phyloP scores from a whole-genome alignment of 2,797 vertebrate species.

The Sebastes variabilis region DNA sequence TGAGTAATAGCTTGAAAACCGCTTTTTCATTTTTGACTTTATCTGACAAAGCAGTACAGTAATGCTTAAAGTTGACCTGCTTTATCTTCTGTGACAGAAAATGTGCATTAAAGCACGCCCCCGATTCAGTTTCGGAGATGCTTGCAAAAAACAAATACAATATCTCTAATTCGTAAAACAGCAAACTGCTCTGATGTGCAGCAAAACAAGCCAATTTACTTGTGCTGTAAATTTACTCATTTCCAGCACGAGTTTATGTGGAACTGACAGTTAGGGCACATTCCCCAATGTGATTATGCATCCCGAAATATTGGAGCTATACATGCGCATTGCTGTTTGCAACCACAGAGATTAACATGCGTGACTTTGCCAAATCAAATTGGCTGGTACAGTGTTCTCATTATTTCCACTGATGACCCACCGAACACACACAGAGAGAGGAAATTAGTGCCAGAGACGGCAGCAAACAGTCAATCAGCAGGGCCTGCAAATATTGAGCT shows the following conservation, averaged over 20 bases:
- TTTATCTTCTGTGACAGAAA: not conserved
- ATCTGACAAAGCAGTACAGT: not conserved
- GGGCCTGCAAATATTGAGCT: not conserved
- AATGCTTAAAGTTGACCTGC: not conserved
- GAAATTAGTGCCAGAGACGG: constrained; percentile 1
- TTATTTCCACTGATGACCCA: constrained; percentile 25
- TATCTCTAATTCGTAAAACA: not conserved
- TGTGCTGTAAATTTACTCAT: not conserved
- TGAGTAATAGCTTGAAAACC: not conserved
- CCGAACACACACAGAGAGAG: constrained; percentile 1
- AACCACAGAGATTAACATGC: constrained; percentile 7
- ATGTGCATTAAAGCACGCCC: not conserved
- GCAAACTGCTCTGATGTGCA: not conserved
- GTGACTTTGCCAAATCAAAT: constrained; percentile 14
- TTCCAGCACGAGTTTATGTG: not conserved
- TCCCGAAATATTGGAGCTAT: not conserved
- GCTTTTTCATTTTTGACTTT: not conserved
- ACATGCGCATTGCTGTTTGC: not conserved
- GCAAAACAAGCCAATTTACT: not conserved
- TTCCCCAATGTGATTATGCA: not conserved
- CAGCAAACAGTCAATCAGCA: not conserved
- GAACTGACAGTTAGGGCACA: not conserved
- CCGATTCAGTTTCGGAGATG: not conserved
- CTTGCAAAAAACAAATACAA: not conserved
- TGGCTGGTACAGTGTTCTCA: constrained; percentile 15